Base-by-base conservation (phyloP, 2,113 vertebrate species). In the Charina bottae region DNA sequence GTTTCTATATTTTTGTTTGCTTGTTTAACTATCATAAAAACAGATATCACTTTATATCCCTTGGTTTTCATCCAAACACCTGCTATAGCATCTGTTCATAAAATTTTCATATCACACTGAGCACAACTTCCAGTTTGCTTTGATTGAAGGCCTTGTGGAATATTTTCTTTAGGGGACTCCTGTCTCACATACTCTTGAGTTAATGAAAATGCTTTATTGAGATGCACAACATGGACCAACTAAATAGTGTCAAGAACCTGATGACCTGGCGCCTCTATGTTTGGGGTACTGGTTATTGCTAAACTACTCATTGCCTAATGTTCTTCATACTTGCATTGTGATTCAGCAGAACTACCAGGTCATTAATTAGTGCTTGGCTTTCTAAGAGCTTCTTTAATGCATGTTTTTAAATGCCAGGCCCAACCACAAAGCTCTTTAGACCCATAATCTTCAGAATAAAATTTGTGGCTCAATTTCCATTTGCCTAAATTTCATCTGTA, bases 381-480 rank as follows among this genome's bases (percentile, higher is more conserved):
- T 97, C 93, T 92, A 93, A 97, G 96, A 94, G 23, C 93, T 97
- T 97, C 95, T 97, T 84, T 96, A 98, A 97, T 97, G 97, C 96
- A 21, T 90, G 89, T 89, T 97, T 92, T 97, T 95, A 97, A 97
- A 96, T 97, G 94, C 96, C 95, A 97, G 92, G 90, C 95, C 87
- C 55, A 96, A 83, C 95, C 94, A 95, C 78, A 89, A 95, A 96
- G 96, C 95, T 96, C 95, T 97, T 95, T 95, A 96, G 95, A 95
- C 93, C 93, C 95, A 94, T 93, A 94, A 96, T 95, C 92, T 96
- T 90, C 92, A 94, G 97, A 96, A 95, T 91, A 95, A 98, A 97
- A 98, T 97, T 96, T 93, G 93, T 92, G 97, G 96, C 95, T 98
- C 96, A 93, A 93, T 97, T 98, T 97, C 96, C 96, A 97, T 97